Conservation (phyloP, 2,113 vertebrate genomes). For the Hemibagrus wyckioides region DNA sequence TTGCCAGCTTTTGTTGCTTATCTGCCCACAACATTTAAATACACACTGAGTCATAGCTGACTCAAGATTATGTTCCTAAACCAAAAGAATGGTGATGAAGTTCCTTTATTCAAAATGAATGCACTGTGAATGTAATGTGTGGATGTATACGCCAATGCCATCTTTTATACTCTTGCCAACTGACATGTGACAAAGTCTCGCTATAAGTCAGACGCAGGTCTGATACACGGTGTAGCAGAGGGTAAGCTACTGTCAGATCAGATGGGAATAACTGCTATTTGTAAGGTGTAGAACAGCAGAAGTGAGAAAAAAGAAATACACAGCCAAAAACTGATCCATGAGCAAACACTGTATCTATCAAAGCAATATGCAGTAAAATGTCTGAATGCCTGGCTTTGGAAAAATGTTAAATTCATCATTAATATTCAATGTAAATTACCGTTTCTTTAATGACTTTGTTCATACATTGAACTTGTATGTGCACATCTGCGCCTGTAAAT, state of each 20-base stretch:
- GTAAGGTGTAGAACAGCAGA: neutral
- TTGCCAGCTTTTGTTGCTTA: conserved; percentile 1
- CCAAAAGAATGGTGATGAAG: neutral
- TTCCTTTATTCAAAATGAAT: neutral
- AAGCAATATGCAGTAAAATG: neutral
- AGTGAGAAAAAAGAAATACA: neutral
- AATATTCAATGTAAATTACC: neutral
- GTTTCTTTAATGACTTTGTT: neutral
- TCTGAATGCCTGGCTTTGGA: neutral
- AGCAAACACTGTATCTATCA: neutral
- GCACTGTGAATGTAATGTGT: neutral
- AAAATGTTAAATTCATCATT: neutral
- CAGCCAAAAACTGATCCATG: neutral
- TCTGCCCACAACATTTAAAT: conserved; percentile 4
- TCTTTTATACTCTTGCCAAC: neutral
- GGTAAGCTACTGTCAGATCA: neutral
- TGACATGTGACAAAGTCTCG: neutral
- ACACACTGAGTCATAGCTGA: conserved; percentile 6
- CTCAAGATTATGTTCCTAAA: neutral
- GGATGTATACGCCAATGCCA: neutral
- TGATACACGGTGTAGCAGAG: neutral
- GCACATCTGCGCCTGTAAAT: neutral
- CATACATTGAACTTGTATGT: neutral
- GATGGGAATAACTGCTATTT: neutral
- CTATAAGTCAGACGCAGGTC: neutral